Evolutionary conservation across 2,113 vertebrate species (phyloP).

Genomic region (Stercorarius parasiticus): DNA sequence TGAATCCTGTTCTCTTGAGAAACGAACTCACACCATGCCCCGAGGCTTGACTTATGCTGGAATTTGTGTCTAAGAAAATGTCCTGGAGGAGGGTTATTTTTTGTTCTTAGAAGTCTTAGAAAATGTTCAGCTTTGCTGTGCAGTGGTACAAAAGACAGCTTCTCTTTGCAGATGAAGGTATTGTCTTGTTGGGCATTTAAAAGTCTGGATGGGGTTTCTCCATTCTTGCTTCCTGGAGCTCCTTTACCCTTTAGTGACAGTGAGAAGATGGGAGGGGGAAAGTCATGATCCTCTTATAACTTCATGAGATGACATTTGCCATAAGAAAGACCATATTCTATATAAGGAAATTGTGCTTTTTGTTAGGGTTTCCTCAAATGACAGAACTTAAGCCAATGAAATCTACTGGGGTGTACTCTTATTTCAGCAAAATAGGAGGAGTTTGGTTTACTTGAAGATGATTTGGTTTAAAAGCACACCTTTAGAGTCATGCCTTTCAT

Average conservation of each 20-base stretch:
- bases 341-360: not conserved
- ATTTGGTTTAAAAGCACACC: not conserved
- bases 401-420: not conserved
- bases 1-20: not conserved
- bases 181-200: not conserved
- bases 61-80: not conserved
- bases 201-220: not conserved
- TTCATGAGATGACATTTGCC: not conserved
- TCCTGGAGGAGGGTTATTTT: not conserved
- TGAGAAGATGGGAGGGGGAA: not conserved
- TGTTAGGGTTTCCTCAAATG: not conserved
- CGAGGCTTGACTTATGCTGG: not conserved
- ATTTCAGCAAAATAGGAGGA: not conserved
- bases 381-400: not conserved
- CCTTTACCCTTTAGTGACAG: not conserved
- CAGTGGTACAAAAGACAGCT: not conserved
- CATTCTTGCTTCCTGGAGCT: not conserved
- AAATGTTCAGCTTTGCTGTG: not conserved
- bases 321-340: not conserved
- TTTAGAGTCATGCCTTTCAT: not conserved
- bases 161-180: not conserved
- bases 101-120: not conserved
- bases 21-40: not conserved
- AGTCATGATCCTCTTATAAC: not conserved
- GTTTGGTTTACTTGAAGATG: not conserved